Evolutionary conservation across 1,140 invertebrate genomes (phyloP), one percentile per base, ranked within the genome.

Genomic region (Apocrypta bakeri): DNA sequence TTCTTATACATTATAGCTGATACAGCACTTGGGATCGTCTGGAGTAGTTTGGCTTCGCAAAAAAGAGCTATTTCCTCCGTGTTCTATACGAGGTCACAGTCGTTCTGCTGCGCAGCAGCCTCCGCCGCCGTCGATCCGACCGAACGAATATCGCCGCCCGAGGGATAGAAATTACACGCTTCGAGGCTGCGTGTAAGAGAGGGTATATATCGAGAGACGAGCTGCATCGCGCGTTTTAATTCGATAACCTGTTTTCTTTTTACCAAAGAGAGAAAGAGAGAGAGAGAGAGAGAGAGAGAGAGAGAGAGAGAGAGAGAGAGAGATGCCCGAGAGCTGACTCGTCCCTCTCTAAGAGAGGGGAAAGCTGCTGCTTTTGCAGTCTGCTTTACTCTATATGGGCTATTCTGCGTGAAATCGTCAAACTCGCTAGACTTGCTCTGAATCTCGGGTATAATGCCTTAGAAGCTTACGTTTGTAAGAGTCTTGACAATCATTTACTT

Each of bases 231-330:
- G 85, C 86, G 85, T 80, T 88, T 88, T 86, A 88, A 89, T 88
- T 88, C 88, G 88, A 88, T 88, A 89, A 88, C 87, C 86, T 88
- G 86, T 87, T 89, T 87, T 84, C 84, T 89, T 88, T 87, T 88
- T 88, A 84, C 71, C 66, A 48, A 82, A 68, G 64, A 11, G 64
- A 66, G 31, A 71, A 24, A 33, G 21, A 37, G 75, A 42, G 33
- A 63, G 66, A 42, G 40, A 42, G 40, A 48, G 42, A n/a, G 48
- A 21, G 48, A 21, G 17, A 56, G 48, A 56, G 48, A 56, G 48
- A 56, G 48, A 21, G 48, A 21, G 17, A 56, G 48, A 56, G 48
- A 56, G 48, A 21, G 48, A 21, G 17, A 56, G 48, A 56, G 48
- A 56, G 48, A 56, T 56, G 63, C 24, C 63, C 63, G 25, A 66